Evolutionary conservation across 2,113 vertebrate genomes (phyloP).

Genomic region (Mellivora capensis): DNA sequence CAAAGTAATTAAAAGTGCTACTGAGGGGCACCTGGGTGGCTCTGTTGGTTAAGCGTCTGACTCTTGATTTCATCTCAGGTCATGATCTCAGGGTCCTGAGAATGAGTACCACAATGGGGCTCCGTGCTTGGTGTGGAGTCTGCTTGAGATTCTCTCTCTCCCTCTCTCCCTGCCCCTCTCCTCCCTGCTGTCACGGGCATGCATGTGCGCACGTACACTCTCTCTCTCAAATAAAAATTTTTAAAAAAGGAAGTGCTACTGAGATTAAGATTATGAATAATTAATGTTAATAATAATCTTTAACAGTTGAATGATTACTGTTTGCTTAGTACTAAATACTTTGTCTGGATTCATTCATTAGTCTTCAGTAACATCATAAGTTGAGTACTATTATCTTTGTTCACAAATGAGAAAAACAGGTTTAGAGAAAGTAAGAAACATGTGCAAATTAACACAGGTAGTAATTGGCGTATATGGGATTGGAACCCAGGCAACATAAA

Average conservation of each 20-base stretch:
- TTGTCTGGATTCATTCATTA: constrained; percentile 3
- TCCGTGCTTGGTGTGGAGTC: background rate
- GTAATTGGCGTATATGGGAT: background rate
- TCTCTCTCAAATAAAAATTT: background rate
- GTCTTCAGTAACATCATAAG: background rate
- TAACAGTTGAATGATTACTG: background rate
- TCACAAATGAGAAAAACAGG: background rate
- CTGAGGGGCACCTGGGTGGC: background rate
- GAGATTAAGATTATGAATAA: background rate
- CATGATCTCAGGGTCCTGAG: background rate
- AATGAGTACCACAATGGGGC: background rate
- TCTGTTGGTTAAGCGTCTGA: background rate
- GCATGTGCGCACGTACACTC: background rate
- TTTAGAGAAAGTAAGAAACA: background rate
- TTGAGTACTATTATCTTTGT: background rate
- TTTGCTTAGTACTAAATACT: constrained; percentile 4
- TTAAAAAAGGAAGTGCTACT: background rate
- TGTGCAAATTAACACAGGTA: background rate
- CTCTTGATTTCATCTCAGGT: background rate
- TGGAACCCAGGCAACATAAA: background rate
- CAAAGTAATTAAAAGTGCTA: background rate
- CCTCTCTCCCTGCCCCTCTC: background rate
- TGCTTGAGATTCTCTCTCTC: background rate
- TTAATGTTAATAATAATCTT: background rate
- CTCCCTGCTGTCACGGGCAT: background rate